These are phyloP conservation scores for Neria commutata DNA, from an alignment of 2,888 invertebrate species.

Conservation along the genomic window DNA sequence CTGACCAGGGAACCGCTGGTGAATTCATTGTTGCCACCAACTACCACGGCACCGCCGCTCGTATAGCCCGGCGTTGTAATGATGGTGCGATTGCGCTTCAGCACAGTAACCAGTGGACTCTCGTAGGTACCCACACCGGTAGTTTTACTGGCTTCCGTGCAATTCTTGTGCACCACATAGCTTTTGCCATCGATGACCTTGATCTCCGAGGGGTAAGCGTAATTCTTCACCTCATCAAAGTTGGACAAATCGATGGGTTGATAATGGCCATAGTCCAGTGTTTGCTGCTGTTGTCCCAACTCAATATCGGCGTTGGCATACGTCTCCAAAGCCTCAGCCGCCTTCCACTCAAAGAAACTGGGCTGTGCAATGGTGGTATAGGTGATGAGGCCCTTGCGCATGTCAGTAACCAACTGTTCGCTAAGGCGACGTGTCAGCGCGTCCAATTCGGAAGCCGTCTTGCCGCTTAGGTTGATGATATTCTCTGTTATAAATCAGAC, in stretches of 20 bases:
- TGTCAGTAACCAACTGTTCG: conserved; percentile 51
- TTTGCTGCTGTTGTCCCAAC: conserved; percentile 41
- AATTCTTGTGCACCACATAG: conserved; percentile 56
- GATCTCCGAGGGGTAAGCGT: conserved; percentile 55
- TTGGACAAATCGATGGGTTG: conserved; percentile 46
- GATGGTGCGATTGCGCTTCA: conserved; percentile 41
- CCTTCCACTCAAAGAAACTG: conserved; percentile 56
- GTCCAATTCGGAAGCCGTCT: conserved; percentile 49
- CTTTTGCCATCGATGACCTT: conserved; percentile 57
- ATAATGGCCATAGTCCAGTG: conserved; percentile 39
- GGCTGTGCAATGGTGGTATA: conserved; percentile 52
- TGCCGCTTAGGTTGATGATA: conserved; percentile 51
- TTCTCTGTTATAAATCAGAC: no score
- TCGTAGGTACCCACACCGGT: conserved; percentile 33
- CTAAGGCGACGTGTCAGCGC: conserved; percentile 39
- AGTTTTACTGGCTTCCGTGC: conserved; percentile 46
- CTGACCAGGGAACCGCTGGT: conserved; percentile 26
- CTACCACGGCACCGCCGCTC: conserved; percentile 25
- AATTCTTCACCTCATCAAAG: conserved; percentile 54
- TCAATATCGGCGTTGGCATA: conserved; percentile 32
- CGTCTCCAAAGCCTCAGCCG: conserved; percentile 46
- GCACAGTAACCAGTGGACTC: conserved; percentile 36
- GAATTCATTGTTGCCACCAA: conserved; percentile 20
- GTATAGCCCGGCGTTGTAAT: conserved; percentile 35
- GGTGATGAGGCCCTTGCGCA: conserved; percentile 48